Evolutionary conservation across 1,140 invertebrate genomes (phyloP).

Genomic region (Scaptomyza graminum): DNA sequence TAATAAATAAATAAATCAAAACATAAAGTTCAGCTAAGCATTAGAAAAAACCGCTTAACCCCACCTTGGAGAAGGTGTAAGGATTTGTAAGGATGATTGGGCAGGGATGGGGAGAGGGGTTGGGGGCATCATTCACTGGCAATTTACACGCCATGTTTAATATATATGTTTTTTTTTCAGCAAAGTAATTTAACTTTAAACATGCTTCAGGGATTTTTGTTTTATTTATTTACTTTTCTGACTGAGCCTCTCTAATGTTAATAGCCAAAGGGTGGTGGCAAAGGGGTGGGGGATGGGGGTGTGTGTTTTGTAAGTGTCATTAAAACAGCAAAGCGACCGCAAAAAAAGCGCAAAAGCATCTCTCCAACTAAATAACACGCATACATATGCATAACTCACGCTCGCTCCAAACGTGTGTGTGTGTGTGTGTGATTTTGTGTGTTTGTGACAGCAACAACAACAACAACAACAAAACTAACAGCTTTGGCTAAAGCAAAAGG

Average conservation of each 20-base stretch:
- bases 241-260: conserved; percentile 28
- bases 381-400: conserved; percentile 57
- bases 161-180: conserved; percentile 49
- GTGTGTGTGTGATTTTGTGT: conserved; percentile 19
- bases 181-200: conserved; percentile 81
- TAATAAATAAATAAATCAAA: neutral
- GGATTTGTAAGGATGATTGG: neutral
- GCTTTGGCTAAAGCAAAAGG: conserved; percentile 38
- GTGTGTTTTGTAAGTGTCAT: conserved; percentile 68
- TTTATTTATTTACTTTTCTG: too few species aligned
- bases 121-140: conserved; percentile 62
- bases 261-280: neutral
- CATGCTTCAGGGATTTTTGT: conserved; percentile 41
- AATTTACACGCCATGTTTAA: conserved; percentile 73
- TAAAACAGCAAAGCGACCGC: conserved; percentile 79
- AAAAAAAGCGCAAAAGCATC: conserved; percentile 78
- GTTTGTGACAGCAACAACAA: conserved; percentile 50
- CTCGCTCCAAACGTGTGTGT: neutral
- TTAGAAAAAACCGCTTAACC: conserved; percentile 26
- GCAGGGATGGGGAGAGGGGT: neutral
- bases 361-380: conserved; percentile 55
- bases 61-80: too few species aligned
- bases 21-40: conserved; percentile 22
- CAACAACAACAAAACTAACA: conserved; percentile 45
- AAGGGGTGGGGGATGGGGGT: conserved; percentile 3